These are phyloP conservation scores for Rhyacophila brunnea DNA, from an alignment of 1,140 invertebrate genomes.

Conservation along the genomic window DNA sequence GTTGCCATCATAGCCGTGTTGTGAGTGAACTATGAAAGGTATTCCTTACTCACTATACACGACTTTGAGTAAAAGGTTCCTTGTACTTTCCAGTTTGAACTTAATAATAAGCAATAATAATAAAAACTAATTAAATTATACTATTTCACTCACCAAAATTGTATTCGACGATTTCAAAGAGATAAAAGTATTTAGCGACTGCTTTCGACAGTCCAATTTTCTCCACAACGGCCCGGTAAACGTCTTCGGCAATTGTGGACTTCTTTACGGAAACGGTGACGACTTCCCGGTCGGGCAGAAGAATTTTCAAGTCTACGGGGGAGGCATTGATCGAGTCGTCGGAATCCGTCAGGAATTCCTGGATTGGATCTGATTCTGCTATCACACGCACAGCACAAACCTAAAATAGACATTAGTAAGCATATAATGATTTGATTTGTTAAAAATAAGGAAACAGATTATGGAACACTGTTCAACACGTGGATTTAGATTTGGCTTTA, in stretches of 20 bases:
- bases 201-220: constrained; percentile 81
- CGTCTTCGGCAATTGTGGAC: constrained; percentile 86
- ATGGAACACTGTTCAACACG: too few species aligned
- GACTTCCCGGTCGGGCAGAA: constrained; percentile 82
- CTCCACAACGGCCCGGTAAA: constrained; percentile 86
- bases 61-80: too few species aligned
- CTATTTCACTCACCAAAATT: constrained; percentile 84
- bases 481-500: too few species aligned
- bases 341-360: constrained; percentile 93
- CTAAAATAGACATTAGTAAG: constrained; percentile 38
- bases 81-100: too few species aligned
- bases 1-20: too few species aligned
- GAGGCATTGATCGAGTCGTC: constrained; percentile 83
- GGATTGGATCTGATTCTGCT: constrained; percentile 95
- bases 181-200: constrained; percentile 88
- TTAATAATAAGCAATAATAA: too few species aligned
- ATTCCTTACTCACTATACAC: too few species aligned
- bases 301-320: constrained; percentile 91
- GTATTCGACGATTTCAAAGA: constrained; percentile 98
- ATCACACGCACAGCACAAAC: constrained; percentile 97
- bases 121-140: too few species aligned
- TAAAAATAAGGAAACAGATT: too few species aligned
- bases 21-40: too few species aligned
- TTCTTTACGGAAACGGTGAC: constrained; percentile 89
- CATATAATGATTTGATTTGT: too few species aligned